Evolutionary conservation across 2,797 vertebrate species (phyloP), one percentile per base, ranked within the genome.

Genomic region (Acipenser oxyrinchus): DNA sequence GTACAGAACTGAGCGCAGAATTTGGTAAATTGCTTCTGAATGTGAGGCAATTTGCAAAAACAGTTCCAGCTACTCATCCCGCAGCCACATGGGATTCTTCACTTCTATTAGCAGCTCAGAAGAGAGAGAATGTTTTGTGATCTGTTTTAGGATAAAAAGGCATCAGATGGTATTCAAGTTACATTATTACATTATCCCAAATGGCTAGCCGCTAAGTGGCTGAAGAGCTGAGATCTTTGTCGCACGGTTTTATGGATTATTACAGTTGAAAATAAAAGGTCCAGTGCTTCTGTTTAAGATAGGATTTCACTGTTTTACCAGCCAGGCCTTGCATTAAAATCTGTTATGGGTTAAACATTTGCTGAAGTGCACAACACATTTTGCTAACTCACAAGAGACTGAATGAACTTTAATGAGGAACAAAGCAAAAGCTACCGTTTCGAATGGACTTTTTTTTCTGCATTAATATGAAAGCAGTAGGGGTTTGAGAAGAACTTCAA

Each of bases 121-220:
- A 72, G 67, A 70, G 60, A 48, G 65, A 64, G 60, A 63, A 70
- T 37, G 1, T 37, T 72, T 66, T 49, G 68, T 65, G 71, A 71
- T 80, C 77, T 75, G 73, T 66, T 65, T 51, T 6, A 60, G 75
- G 73, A 76, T 76, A 69, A 73, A 68, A 74, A 68, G 63, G 73
- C 76, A 77, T 82, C 77, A 75, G 71, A 67, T 73, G 70, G 70
- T 76, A 80, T 82, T 83, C 79, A 79, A 76, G 77, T 69, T 70
- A 74, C 78, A 82, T 85, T 77, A 81, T 79, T 73, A 4, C 4
- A 37, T 79, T 67, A 72, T 68, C 71, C 69, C 6, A 63, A 82
- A 73, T 74, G 77, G 70, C 48, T n/a, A 69, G 76, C 73, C 75
- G 69, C 72, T 74, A 72, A 72, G 65, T 65, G 70, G 67, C 74